Conservation (phyloP, 2,113 vertebrate species). For the Indri indri region DNA sequence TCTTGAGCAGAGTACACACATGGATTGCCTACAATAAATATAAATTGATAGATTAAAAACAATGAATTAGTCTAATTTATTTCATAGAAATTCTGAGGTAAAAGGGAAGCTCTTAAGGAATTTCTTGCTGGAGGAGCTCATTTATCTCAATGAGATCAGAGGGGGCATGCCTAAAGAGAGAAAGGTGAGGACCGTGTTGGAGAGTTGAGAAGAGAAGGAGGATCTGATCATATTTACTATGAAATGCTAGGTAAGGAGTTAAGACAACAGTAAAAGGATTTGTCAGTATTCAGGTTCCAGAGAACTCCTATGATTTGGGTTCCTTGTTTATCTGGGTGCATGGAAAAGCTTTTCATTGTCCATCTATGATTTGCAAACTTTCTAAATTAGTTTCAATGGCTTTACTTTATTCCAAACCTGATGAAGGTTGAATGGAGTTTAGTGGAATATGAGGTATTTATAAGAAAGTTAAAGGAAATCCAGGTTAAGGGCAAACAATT, state of each 20-base stretch:
- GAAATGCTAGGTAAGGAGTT: not conserved
- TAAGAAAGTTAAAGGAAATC: not conserved
- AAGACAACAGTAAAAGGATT: not conserved
- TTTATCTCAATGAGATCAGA: not conserved
- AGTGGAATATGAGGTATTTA: not conserved
- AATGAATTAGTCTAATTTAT: not conserved
- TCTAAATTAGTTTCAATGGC: conserved; percentile 7
- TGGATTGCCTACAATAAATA: not conserved
- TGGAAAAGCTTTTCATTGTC: not conserved
- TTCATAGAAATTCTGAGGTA: not conserved
- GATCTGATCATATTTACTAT: not conserved
- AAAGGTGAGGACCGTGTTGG: not conserved
- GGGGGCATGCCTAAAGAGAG: not conserved
- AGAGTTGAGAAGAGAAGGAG: not conserved
- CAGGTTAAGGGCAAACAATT: not conserved
- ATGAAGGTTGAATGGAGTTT: not conserved
- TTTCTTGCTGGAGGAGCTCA: not conserved
- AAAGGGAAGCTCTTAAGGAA: not conserved
- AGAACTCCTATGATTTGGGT: not conserved
- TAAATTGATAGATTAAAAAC: not conserved
- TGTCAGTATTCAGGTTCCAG: not conserved
- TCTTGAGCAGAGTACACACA: not conserved
- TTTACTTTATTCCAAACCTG: not conserved
- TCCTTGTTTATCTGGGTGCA: not conserved
- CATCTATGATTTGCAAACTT: not conserved